Evolutionary conservation across 2,113 vertebrate species (phyloP).

Genomic region (Seriola dumerili): DNA sequence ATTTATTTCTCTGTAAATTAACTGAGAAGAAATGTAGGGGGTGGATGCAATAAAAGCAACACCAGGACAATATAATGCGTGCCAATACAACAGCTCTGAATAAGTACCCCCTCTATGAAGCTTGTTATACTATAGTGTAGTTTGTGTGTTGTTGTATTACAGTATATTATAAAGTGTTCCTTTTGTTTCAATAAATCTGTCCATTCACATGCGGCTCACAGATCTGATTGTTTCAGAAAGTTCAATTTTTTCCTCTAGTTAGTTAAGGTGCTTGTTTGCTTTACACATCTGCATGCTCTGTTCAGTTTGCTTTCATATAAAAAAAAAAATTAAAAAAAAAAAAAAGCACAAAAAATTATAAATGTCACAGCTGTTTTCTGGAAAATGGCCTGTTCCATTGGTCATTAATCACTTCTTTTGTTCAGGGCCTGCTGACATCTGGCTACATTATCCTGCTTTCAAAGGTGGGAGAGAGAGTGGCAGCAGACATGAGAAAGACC

Average conservation of each 20-base stretch:
- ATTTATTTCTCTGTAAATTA: slow-evolving; percentile 12
- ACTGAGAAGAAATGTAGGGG: not conserved
- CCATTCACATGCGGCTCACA: not conserved
- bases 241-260: not conserved
- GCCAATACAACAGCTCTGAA: not conserved
- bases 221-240: not conserved
- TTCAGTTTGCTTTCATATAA: not conserved
- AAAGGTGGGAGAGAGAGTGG: slow-evolving; percentile 90
- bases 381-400: slow-evolving; percentile 11
- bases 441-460: slow-evolving; percentile 94
- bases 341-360: not conserved
- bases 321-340: too few species aligned
- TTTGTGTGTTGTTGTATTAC: not conserved
- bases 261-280: not conserved
- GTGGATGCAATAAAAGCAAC: not conserved
- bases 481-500: slow-evolving; percentile 90
- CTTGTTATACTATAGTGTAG: not conserved
- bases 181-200: not conserved
- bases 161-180: not conserved
- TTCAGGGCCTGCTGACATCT: slow-evolving; percentile 91
- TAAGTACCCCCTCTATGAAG: not conserved
- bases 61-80: not conserved
- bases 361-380: slow-evolving; percentile 23
- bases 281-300: not conserved
- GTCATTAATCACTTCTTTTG: slow-evolving; percentile 22